Base-by-base conservation (phyloP, 2,113 vertebrate genomes). In the Tringa solitaria region DNA sequence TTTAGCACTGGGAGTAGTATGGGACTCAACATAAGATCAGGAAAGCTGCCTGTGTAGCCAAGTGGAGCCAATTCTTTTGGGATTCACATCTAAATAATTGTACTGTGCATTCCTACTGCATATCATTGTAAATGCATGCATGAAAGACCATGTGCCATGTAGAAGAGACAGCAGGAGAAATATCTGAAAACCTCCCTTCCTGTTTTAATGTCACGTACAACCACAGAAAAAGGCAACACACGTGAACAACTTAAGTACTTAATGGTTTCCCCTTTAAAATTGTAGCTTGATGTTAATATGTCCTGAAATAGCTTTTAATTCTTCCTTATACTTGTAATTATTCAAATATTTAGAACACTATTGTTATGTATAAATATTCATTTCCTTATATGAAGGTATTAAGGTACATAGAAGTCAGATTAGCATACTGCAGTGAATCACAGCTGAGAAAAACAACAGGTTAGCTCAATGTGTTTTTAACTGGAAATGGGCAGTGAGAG, bases 401-500 rank as follows among this genome's bases (percentile, higher is more conserved):
- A 41, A 72, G 65, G 17, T 73, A 33, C 5, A 7, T 10, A 26
- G 75, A 72, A 89, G 76, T 88, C 89, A 57, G 23, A 60, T 85
- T 46, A 41, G 33, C 33, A 88, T 51, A 8, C 41, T 86, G 65
- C 37, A 89, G n/a, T 82, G 82, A 87, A 78, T 85, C 67, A 90
- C 41, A 60, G 82, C 59, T 84, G 85, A 82, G 76, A 39, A 91
- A 97, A 94, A 53, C 60, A 88, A 45, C 21, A 60, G 57, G 3
- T 4, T 10, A 41, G 16, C 77, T 93, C 20, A 26, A 61, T 82
- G 73, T 54, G 86, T 80, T 96, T 97, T 94, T 93, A 80, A 78
- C 93, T 93, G 75, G 89, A 91, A 95, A 84, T 85, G 95, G 89
- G 56, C 86, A 97, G 67, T 13, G 46, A 84, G 81, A 93, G 77